phyloP scores from a whole-genome alignment of 1,140 invertebrate species.

The Apis dorsata region DNA sequence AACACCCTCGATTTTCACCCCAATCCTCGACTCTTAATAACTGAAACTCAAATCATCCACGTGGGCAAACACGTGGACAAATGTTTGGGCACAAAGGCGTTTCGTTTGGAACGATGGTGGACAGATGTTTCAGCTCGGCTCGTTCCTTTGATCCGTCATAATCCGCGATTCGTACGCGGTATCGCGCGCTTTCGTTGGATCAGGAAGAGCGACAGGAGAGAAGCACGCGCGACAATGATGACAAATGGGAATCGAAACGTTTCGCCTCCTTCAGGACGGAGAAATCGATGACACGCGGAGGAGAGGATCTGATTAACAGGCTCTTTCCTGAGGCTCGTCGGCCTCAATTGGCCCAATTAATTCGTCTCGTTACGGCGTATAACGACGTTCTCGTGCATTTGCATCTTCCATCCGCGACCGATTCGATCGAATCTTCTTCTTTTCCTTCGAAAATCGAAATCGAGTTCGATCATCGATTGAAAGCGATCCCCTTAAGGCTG shows the following conservation, averaged over 20 bases:
- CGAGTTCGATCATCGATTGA: too few species aligned
- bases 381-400: background rate
- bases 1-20: too few species aligned
- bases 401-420: background rate
- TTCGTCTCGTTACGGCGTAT: slow-evolving; percentile 20
- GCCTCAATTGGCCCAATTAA: slow-evolving; percentile 27
- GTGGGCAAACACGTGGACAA: background rate
- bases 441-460: too few species aligned
- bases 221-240: slow-evolving; percentile 16
- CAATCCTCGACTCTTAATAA: too few species aligned
- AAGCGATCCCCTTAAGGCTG: too few species aligned
- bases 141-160: slow-evolving; percentile 47
- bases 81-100: slow-evolving; percentile 19
- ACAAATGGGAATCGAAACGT: slow-evolving; percentile 35
- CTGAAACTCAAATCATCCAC: too few species aligned
- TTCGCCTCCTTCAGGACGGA: slow-evolving; percentile 19
- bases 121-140: slow-evolving; percentile 46
- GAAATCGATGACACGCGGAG: slow-evolving; percentile 16
- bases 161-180: slow-evolving; percentile 52
- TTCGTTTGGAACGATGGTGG: background rate
- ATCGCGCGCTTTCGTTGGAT: slow-evolving; percentile 49
- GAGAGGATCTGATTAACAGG: slow-evolving; percentile 17
- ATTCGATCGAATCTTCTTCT: too few species aligned
- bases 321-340: slow-evolving; percentile 9
- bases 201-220: background rate